Evolutionary conservation across 2,113 vertebrate genomes (phyloP), one percentile per base, ranked within the genome.

Genomic region (Salvator merianae): DNA sequence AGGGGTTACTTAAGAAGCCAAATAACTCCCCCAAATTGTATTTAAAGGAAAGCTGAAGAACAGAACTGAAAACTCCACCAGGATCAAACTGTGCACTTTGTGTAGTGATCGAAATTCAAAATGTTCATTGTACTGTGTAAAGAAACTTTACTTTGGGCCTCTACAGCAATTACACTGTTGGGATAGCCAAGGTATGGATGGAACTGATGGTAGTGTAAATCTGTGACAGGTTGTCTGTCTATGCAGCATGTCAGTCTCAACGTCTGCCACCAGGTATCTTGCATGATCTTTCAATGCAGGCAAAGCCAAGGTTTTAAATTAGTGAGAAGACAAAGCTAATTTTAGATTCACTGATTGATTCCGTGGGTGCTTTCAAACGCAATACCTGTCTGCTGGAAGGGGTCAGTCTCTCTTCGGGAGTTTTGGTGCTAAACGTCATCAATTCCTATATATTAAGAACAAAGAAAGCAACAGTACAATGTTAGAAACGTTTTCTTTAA

Each of bases 311-410:
- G 30, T 53, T 32, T 68, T 47, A 4, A 73, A 63, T 62, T 1
- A 32, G 30, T 59, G 20, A 40, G 28, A 32, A 32, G 66, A 47
- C 22, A 73, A 82, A 40, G 36, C 59, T 22, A 59, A 59, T 50
- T 24, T 16, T 8, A 10, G 69, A 28, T 28, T 62, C 9, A 4
- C 32, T 12, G 62, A 22, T 30, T 26, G 30, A n/a, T 8, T 34
- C 5, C 53, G 26, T 53, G 30, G 63, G 10, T 83, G 82, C 12
- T 69, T 32, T 6, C 36, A 0, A 7, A 50, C 22, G 74, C 83
- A 36, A 38, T 96, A 99, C 98, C 97, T 97, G 98, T 93, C 96
- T 97, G 94, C 96, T 98, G 4, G 96, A 95, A 0, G 96, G 95
- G 13, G 97, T 96, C 38, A 99, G 97, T 76, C 90, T 95, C 77